phyloP scores from a whole-genome alignment of 2,888 invertebrate species.

The Marasmarcha lunaedactyla region DNA sequence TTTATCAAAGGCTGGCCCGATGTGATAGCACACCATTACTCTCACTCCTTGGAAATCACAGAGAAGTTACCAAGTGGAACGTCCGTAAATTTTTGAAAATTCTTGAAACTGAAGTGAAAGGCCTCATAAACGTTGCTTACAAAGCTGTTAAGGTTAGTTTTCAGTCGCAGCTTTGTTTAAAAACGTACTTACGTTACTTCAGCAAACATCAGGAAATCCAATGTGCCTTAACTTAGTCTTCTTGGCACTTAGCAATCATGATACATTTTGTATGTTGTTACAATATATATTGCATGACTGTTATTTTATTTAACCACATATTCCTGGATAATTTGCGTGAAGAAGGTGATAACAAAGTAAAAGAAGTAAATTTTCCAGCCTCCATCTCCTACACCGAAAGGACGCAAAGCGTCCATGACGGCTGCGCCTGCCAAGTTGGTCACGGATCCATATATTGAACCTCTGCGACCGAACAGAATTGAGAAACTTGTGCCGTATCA shows the following conservation, averaged over 20 bases:
- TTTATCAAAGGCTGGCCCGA: conserved; percentile 37
- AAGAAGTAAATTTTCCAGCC: conserved; percentile 40
- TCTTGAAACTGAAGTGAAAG: conserved; percentile 61
- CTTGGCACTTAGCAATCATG: too few species aligned
- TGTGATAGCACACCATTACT: conserved; percentile 60
- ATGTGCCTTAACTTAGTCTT: too few species aligned
- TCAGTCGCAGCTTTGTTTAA: too few species aligned
- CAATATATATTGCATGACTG: too few species aligned
- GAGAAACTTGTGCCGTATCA: conserved; percentile 54
- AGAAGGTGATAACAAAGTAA: too few species aligned
- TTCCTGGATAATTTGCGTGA: too few species aligned
- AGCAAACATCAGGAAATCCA: too few species aligned
- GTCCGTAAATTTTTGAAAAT: conserved; percentile 60
- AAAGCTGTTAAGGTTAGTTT: conserved; percentile 50
- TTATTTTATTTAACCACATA: too few species aligned
- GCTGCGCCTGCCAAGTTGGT: conserved; percentile 44
- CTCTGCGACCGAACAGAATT: conserved; percentile 42
- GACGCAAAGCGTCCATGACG: conserved; percentile 27
- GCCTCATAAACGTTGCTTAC: conserved; percentile 62
- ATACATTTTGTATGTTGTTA: too few species aligned
- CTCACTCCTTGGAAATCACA: conserved; percentile 66
- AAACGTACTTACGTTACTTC: too few species aligned
- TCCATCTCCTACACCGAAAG: conserved; percentile 50
- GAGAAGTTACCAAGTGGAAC: conserved; percentile 68
- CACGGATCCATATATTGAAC: conserved; percentile 49